Conservation (phyloP, 2,797 vertebrate genomes). For the Dendrocincla fuliginosa region DNA sequence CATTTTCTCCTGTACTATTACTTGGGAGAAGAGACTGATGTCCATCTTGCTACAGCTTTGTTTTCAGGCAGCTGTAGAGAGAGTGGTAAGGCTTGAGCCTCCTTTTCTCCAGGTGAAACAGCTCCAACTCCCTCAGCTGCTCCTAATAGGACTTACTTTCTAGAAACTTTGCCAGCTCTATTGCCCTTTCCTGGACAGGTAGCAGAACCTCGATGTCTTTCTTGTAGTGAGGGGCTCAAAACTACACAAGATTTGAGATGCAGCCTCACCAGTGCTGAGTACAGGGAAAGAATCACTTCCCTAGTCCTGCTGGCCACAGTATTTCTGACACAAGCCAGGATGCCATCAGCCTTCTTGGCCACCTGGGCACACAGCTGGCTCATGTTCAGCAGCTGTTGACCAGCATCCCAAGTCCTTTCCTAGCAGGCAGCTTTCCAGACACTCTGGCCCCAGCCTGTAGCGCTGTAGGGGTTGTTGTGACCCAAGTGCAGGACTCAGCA, state of each 20-base stretch:
- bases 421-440: neutral
- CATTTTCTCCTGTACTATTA: neutral
- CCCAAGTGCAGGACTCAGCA: neutral
- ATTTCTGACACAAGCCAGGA: neutral
- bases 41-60: accelerated
- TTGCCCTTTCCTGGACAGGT: neutral
- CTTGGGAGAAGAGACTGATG: accelerated
- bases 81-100: accelerated
- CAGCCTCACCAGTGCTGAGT: accelerated
- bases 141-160: neutral
- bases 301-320: neutral
- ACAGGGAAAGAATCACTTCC: no score
- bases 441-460: neutral
- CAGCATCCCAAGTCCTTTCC: neutral
- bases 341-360: neutral
- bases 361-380: accelerated
- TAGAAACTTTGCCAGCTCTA: neutral
- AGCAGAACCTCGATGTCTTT: neutral
- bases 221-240: neutral
- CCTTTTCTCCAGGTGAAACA: neutral
- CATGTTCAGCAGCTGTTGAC: neutral
- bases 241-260: accelerated
- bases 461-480: accelerated
- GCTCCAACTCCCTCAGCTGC: neutral
- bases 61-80: neutral